These are phyloP conservation scores for Cepphus grylle DNA, from an alignment of 2,113 vertebrate genomes.

Conservation along the genomic window DNA sequence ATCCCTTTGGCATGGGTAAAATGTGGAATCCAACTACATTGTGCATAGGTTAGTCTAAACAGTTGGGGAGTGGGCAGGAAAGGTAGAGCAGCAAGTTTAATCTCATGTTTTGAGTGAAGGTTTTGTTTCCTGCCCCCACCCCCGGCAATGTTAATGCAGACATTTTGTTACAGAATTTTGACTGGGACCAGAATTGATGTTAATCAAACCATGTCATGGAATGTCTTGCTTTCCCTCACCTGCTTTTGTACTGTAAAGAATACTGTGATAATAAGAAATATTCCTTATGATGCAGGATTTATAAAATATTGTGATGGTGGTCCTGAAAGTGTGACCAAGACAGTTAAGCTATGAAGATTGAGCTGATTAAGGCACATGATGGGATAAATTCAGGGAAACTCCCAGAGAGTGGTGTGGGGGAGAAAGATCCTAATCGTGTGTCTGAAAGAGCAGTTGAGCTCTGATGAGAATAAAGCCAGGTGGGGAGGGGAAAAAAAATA, in stretches of 20 bases:
- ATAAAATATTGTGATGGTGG: neutral
- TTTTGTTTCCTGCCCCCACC: no score
- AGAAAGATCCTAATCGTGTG: neutral
- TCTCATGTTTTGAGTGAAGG: neutral
- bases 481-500: neutral
- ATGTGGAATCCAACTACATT: neutral
- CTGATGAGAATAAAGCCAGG: neutral
- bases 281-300: neutral
- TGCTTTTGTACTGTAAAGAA: neutral
- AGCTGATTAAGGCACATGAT: neutral
- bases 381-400: neutral
- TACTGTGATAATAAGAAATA: neutral
- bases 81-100: neutral
- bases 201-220: neutral
- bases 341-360: neutral
- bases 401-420: no score
- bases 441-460: neutral
- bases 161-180: neutral
- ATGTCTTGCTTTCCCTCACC: neutral
- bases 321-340: neutral
- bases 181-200: neutral
- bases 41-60: neutral
- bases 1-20: neutral
- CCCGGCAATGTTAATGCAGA: rapidly evolving
- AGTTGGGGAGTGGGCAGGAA: neutral